These are phyloP conservation scores for Bibio marci DNA, from an alignment of 2,888 invertebrate species.

Conservation along the genomic window DNA sequence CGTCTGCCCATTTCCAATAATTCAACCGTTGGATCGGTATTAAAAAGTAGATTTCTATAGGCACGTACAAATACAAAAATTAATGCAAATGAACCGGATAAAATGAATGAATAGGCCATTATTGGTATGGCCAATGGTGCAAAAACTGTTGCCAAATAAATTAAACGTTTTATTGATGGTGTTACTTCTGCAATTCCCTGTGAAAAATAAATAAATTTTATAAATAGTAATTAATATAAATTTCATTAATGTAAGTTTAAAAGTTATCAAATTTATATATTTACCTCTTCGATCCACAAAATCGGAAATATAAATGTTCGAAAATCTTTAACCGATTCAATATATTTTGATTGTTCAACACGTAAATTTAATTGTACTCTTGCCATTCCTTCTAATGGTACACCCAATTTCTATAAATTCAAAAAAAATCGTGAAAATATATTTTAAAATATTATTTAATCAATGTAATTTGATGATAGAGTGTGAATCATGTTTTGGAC, in stretches of 20 bases:
- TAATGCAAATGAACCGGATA: conserved; percentile 47
- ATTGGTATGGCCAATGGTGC: conserved; percentile 53
- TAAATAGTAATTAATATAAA: too few species aligned
- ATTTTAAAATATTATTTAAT: not conserved
- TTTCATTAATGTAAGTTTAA: not conserved
- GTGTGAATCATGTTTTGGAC: not conserved
- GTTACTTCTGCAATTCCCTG: conserved; percentile 64
- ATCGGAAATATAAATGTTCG: conserved; percentile 69
- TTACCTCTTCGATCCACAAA: conserved; percentile 78
- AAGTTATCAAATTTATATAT: conserved; percentile 4
- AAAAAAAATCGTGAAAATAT: not conserved
- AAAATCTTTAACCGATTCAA: conserved; percentile 56
- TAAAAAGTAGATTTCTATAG: conserved; percentile 56
- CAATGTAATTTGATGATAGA: not conserved
- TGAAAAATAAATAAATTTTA: conserved; percentile 2
- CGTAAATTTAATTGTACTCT: conserved; percentile 67
- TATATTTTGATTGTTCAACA: conserved; percentile 53
- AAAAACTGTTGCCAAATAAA: conserved; percentile 62
- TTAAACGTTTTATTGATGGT: conserved; percentile 63
- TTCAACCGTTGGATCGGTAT: conserved; percentile 46
- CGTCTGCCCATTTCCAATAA: conserved; percentile 61
- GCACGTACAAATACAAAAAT: conserved; percentile 50
- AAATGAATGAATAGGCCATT: conserved; percentile 52
- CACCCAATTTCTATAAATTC: conserved; percentile 57
- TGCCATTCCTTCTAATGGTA: conserved; percentile 65